Evolutionary conservation across 1,140 invertebrate species (phyloP).

Genomic region (Dolichoris vasculosae): DNA sequence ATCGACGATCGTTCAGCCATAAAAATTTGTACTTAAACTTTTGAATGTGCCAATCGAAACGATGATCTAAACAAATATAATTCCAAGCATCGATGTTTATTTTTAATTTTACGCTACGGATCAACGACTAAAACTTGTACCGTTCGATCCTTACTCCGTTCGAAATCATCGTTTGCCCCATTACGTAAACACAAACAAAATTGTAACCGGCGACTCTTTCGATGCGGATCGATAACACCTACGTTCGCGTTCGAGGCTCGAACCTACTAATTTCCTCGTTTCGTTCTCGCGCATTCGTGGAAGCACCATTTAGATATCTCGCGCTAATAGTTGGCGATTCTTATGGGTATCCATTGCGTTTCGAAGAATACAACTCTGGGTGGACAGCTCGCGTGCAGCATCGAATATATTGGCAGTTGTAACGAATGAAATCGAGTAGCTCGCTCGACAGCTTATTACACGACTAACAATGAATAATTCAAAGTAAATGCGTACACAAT

Average conservation of each 20-base stretch:
- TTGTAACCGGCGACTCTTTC: too few species aligned
- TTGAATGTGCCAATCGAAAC: too few species aligned
- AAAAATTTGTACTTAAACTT: too few species aligned
- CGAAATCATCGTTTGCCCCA: too few species aligned
- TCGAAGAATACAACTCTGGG: background rate
- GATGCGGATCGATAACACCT: too few species aligned
- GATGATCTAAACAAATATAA: too few species aligned
- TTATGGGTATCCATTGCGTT: background rate
- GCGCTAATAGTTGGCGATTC: conserved; percentile 14
- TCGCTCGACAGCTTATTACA: background rate
- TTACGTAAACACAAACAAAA: too few species aligned
- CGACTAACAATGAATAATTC: conserved; percentile 31
- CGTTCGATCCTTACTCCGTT: too few species aligned
- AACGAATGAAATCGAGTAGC: conserved; percentile 38
- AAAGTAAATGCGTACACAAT: background rate
- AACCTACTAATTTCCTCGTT: conserved; percentile 41
- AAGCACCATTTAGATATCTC: conserved; percentile 15
- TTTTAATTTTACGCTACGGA: too few species aligned
- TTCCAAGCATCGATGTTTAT: too few species aligned
- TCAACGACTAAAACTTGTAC: too few species aligned
- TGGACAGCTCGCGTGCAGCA: background rate
- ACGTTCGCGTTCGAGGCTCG: background rate
- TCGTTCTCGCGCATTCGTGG: conserved; percentile 12
- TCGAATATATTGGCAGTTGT: background rate
- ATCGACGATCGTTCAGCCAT: too few species aligned